These are phyloP conservation scores for Ooceraea biroi DNA, from an alignment of 1,140 invertebrate genomes.

Conservation along the genomic window DNA sequence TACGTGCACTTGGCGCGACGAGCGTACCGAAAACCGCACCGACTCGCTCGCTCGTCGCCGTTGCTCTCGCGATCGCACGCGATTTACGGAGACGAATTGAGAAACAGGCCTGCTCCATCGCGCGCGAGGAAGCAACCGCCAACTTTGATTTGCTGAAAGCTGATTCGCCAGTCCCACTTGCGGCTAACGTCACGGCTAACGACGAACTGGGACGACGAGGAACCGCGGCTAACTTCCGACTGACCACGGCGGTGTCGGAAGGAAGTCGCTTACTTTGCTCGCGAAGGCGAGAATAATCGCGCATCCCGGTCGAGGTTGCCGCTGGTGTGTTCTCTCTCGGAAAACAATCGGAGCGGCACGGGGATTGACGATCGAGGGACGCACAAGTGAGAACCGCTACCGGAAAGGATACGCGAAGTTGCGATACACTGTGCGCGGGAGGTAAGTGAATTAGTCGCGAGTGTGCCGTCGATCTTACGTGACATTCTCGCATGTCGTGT, in stretches of 20 bases:
- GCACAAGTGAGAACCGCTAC: neutral
- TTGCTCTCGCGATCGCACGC: neutral
- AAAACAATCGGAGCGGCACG: neutral
- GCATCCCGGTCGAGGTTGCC: neutral
- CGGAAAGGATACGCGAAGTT: neutral
- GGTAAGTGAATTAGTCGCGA: conserved; percentile 3
- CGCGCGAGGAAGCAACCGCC: neutral
- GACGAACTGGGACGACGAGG: too few relatives aligned
- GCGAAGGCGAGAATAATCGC: neutral
- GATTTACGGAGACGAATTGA: neutral
- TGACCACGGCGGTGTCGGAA: neutral
- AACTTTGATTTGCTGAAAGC: too few relatives aligned
- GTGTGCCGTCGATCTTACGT: neutral
- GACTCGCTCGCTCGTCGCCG: neutral
- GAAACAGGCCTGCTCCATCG: neutral
- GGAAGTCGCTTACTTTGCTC: neutral
- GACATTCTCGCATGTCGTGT: neutral
- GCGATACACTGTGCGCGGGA: neutral
- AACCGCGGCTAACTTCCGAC: neutral
- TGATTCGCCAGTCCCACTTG: too few relatives aligned
- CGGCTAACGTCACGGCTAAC: too few relatives aligned
- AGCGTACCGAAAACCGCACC: neutral
- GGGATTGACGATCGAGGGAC: neutral
- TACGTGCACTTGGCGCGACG: neutral
- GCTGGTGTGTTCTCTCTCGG: neutral